Evolutionary conservation across 2,113 vertebrate genomes (phyloP).

Genomic region (Dromaius novaehollandiae): DNA sequence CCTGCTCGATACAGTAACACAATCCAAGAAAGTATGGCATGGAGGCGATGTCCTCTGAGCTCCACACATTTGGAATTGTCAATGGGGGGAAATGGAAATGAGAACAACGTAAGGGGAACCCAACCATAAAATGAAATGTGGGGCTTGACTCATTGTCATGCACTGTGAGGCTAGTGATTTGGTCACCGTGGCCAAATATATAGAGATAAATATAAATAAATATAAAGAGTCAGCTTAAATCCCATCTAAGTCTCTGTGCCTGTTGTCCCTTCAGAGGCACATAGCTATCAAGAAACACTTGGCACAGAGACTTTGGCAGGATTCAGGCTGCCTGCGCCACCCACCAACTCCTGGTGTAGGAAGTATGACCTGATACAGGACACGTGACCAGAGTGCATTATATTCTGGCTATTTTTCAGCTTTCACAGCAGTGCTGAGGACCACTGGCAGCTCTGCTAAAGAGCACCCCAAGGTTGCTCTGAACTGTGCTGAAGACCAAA

Average conservation of each 20-base stretch:
- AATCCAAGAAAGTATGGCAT: neutral
- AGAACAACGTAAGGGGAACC: neutral
- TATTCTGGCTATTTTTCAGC: neutral
- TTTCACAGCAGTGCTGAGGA: neutral
- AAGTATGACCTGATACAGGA: fast-evolving
- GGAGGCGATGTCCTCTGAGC: neutral
- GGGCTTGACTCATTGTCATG: neutral
- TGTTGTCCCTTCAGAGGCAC: neutral
- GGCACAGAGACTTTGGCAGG: neutral
- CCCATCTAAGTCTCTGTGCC: neutral
- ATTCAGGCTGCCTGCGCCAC: neutral
- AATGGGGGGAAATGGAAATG: neutral
- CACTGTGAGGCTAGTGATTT: neutral
- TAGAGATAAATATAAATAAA: no score
- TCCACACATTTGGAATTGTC: neutral
- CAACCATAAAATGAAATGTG: neutral
- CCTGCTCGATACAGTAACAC: neutral
- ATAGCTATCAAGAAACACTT: neutral
- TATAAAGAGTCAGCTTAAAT: neutral
- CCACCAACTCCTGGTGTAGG: neutral
- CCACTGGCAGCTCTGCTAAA: neutral
- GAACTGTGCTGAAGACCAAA: constrained; percentile 21
- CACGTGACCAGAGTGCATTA: fast-evolving
- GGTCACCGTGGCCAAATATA: no score
- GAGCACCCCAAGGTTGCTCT: neutral